Evolutionary conservation across 2,113 vertebrate species (phyloP).

Genomic region (Fulmarus glacialis): DNA sequence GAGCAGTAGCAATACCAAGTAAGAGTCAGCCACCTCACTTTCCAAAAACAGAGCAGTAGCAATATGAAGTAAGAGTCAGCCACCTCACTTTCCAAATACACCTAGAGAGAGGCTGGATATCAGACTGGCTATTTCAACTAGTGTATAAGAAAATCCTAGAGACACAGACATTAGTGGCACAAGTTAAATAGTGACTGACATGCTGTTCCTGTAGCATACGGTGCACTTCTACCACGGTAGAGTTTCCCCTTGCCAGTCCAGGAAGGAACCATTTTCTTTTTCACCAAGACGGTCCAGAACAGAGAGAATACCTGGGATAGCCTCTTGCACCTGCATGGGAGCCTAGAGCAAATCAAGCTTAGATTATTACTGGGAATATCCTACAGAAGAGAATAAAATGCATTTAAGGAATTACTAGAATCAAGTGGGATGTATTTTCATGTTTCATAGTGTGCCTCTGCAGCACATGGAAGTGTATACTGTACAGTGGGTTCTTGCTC

Average conservation of each 20-base stretch:
- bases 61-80: neutral
- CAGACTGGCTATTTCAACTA: neutral
- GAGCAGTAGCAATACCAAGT: neutral
- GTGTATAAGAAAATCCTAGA: neutral
- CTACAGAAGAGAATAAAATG: neutral
- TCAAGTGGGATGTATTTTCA: neutral
- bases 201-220: neutral
- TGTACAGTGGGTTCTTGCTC: neutral
- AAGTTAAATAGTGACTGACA: neutral
- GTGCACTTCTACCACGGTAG: neutral
- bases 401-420: neutral
- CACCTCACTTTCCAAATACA: neutral
- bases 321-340: constrained; percentile 54
- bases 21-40: neutral
- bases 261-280: constrained; percentile 53
- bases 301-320: constrained; percentile 14
- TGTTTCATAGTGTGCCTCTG: neutral
- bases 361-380: neutral
- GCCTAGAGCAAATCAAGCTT: neutral
- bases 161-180: neutral
- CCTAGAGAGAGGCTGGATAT: neutral
- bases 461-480: rapidly evolving
- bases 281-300: constrained; percentile 32
- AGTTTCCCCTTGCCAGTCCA: constrained; percentile 50
- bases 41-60: neutral